phyloP scores from a whole-genome alignment of 2,888 invertebrate genomes.

The Amorpha juglandis region DNA sequence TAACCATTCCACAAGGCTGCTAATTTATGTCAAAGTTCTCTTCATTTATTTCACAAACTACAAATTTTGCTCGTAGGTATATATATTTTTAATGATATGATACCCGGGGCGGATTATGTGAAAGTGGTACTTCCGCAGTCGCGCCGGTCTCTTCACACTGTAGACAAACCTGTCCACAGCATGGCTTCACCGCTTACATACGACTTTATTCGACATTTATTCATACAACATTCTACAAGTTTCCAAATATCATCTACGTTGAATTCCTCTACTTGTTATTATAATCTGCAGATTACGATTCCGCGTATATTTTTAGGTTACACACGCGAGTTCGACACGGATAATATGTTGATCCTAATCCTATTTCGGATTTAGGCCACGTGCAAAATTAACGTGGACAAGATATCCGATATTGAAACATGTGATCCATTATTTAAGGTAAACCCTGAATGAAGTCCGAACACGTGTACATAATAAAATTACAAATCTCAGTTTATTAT shows the following conservation, averaged over 20 bases:
- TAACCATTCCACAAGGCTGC: no score
- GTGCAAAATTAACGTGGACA: not conserved
- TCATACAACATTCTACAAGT: not conserved
- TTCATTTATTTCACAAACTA: no score
- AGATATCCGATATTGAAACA: constrained; percentile 1
- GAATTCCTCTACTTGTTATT: not conserved
- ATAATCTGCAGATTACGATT: not conserved
- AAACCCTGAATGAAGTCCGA: not conserved
- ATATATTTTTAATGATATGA: no score
- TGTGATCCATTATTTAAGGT: not conserved
- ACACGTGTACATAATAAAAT: not conserved
- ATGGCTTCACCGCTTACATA: no score
- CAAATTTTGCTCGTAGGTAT: no score
- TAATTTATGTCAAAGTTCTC: no score
- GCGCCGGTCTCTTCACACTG: no score
- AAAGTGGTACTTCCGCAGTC: no score
- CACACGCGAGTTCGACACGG: constrained; percentile 9
- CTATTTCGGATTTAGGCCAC: constrained; percentile 2
- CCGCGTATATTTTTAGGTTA: not conserved
- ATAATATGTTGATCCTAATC: constrained; percentile 2
- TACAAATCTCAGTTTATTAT: not conserved
- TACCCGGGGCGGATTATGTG: no score
- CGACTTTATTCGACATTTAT: not conserved
- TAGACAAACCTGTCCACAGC: no score
- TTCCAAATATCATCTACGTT: not conserved